Evolutionary conservation across 2,113 vertebrate genomes (phyloP).

Genomic region (Atlantisia rogersi): DNA sequence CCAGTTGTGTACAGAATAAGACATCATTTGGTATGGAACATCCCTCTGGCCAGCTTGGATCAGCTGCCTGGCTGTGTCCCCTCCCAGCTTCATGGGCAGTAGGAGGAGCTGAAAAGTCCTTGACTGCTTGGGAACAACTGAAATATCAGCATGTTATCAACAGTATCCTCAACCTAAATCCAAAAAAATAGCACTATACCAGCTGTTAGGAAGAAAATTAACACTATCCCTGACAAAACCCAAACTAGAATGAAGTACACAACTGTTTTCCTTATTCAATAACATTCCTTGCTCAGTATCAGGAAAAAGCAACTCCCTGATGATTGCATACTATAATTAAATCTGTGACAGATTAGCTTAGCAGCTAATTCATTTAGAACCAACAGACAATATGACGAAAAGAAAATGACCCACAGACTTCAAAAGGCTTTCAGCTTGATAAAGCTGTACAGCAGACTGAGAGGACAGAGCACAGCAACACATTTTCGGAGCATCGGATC

Average conservation of each 20-base stretch:
- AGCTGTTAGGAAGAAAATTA: too few relatives aligned
- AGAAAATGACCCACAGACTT: slow-evolving; percentile 39
- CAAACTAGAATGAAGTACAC: slow-evolving; percentile 15
- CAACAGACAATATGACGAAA: slow-evolving; percentile 27
- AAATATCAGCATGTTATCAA: too few relatives aligned
- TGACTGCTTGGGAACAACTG: too few relatives aligned
- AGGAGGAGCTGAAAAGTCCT: too few relatives aligned
- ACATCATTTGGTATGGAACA: too few relatives aligned
- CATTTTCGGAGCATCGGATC: not conserved
- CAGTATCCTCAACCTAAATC: too few relatives aligned
- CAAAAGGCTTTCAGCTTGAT: slow-evolving; percentile 45
- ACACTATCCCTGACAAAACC: too few relatives aligned
- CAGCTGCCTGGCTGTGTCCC: too few relatives aligned
- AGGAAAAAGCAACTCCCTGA: slow-evolving; percentile 25
- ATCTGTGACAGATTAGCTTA: slow-evolving; percentile 56
- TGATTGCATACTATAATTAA: slow-evolving; percentile 30
- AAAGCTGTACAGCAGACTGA: slow-evolving; percentile 4
- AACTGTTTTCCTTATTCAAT: slow-evolving; percentile 15
- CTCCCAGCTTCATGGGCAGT: too few relatives aligned
- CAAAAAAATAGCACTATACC: too few relatives aligned
- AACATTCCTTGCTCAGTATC: not conserved
- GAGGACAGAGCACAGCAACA: not conserved
- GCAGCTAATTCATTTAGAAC: slow-evolving; percentile 54
- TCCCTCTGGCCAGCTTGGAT: too few relatives aligned
- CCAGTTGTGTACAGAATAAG: too few relatives aligned